phyloP scores from a whole-genome alignment of 2,797 vertebrate species.

The Aphelocoma californica region DNA sequence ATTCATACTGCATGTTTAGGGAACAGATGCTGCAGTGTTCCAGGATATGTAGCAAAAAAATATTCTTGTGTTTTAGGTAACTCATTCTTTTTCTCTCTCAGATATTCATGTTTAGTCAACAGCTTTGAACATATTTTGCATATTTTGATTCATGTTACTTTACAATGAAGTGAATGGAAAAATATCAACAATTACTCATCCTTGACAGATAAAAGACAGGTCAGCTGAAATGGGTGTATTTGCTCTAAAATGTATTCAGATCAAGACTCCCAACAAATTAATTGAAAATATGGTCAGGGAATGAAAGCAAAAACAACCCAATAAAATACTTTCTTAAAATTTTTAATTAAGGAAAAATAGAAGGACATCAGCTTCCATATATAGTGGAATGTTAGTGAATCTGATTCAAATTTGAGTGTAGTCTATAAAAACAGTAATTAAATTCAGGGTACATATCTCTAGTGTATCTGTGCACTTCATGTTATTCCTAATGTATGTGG shows the following conservation, averaged over 20 bases:
- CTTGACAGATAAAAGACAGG: not conserved
- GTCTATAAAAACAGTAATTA: not conserved
- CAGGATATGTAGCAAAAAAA: not conserved
- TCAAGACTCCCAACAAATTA: not conserved
- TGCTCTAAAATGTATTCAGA: not conserved
- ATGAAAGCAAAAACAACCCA: not conserved
- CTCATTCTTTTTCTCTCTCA: not conserved
- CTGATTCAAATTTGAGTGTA: not conserved
- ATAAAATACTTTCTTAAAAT: constrained; percentile 34
- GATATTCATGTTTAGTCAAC: not conserved
- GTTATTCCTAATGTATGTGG: constrained; percentile 41
- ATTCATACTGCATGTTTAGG: not conserved
- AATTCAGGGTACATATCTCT: not conserved
- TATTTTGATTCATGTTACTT: not conserved
- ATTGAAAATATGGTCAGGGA: not conserved
- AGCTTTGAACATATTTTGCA: not conserved
- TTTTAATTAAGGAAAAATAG: constrained; percentile 23
- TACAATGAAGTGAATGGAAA: not conserved
- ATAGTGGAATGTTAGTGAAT: not conserved
- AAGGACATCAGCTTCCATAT: not conserved
- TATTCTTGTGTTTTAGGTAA: not conserved
- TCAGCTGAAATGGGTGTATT: not conserved
- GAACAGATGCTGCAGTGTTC: not conserved
- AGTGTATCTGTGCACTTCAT: constrained; percentile 30
- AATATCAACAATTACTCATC: not conserved